Evolutionary conservation across 2,888 invertebrate species (phyloP), one percentile per base, ranked within the genome.

Genomic region (Zygogramma bicolorata): DNA sequence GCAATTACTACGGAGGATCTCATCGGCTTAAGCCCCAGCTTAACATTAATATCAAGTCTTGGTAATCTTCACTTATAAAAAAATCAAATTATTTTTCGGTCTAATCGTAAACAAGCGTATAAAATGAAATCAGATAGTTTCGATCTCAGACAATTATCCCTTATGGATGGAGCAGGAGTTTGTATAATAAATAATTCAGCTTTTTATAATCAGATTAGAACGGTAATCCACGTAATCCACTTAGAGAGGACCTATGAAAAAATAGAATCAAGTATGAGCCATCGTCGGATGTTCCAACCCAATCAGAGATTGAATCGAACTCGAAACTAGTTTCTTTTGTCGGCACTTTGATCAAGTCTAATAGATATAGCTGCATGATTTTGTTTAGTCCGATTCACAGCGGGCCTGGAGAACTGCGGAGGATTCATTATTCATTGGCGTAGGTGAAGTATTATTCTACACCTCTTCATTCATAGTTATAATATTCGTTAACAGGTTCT

Each of bases 361-460:
- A 80, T 83, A 83, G 83, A 83, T 79, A 81, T 81, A 81, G 81
- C 81, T 79, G 81, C 82, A 81, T 82, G 82, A 82, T 83, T 84
- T 83, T 82, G 63, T 82, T 81, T 65, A 81, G 83, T 81, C 82
- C 79, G 81, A 80, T 82, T 81, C 82, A 80, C 83, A 84, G 82
- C 81, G 80, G 81, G 29, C n/a, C 38, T 18, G n/a, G 18, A 38
- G 40, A 20, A 31, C 61, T 38, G 25, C n/a, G 22, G 53, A n/a
- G 53, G 13, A 53, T 53, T 53, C 53, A 53, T 53, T 25, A 53
- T 53, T 53, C 53, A 53, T 53, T 25, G 53, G 53, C 53, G 53
- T 25, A 53, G 20, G 10, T 46, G 18, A 46, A 18, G 46, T 20
- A 3, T 18, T 18, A 18, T 7, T n/a, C n/a, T n/a, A n/a, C n/a